Evolutionary conservation across 30 jellyfish, hydroid and myxozoan genomes (phyloP).

Genomic region (Cassiopea xamachana): DNA sequence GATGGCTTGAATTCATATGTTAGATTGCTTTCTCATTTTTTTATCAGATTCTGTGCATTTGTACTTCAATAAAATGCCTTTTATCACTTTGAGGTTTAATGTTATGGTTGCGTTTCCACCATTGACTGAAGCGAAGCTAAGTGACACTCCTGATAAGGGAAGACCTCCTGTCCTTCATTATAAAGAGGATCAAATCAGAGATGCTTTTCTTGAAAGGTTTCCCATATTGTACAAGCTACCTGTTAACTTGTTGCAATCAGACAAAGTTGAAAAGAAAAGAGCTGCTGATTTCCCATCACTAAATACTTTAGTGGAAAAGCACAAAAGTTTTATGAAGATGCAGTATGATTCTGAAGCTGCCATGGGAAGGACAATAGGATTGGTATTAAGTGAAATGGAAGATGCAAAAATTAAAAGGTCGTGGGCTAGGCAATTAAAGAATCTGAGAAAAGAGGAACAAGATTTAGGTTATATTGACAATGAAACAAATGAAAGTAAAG

Average conservation of each 20-base stretch:
- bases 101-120: conserved; percentile 70
- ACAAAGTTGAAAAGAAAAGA: background rate
- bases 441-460: conserved; percentile 3
- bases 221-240: conserved; percentile 49
- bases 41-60: background rate
- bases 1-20: background rate
- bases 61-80: background rate
- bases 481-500: background rate
- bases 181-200: conserved; percentile 58
- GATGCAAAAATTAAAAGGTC: conserved; percentile 43
- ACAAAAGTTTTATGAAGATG: conserved; percentile 4
- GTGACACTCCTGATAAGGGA: conserved; percentile 43
- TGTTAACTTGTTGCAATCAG: conserved; percentile 1
- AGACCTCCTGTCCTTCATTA: conserved; percentile 57
- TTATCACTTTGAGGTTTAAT: conserved; percentile 34
- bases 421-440: conserved; percentile 44
- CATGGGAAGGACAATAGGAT: conserved; percentile 21
- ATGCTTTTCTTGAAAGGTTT: conserved; percentile 23
- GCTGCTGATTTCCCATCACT: conserved; percentile 41
- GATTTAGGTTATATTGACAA: background rate
- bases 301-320: conserved; percentile 25
- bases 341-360: conserved; percentile 44
- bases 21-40: background rate
- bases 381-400: conserved; percentile 40
- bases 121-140: conserved; percentile 24